Evolutionary conservation across 2,113 vertebrate species (phyloP), one percentile per base, ranked within the genome.

Genomic region (Anguilla japonica): DNA sequence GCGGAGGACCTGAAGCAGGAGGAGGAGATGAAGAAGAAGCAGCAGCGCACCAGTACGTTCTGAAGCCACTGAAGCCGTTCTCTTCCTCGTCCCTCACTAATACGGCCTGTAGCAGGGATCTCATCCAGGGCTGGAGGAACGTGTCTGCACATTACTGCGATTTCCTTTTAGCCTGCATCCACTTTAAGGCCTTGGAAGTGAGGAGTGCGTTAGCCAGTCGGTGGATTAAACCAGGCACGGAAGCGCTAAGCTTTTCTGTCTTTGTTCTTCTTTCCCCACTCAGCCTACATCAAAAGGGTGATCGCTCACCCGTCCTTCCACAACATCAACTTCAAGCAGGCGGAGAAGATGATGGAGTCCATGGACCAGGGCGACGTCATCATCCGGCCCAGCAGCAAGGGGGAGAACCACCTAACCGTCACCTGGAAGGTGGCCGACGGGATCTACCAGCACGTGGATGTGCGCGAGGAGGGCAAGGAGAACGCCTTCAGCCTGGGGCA

Each of bases 321-420:
- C 96, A 99, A 99, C 91, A 99, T 99, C 86, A 99, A 98, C 93
- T 99, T 99, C 93, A 99, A 98, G 94, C 98, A 99, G 95, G 98
- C 98, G 0, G 98, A 99, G 95, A 99, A 99, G 93, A 99, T 99
- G 98, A 99, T 99, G 98, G 98, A 99, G 93, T 96, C 97, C 18
- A 96, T 99, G 96, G 98, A 99, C 95, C 98, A 99, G 93, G 98
- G 98, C 50, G 98, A 99, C 29, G 95, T 99, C 89, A 97, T 99
- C 82, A 99, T 99, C 91, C 95, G 98, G 46, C 98, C 98, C 0
- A 99, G 98, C 93, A 99, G 98, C 94, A 99, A 99, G 89, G 98
- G 98, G 1, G 98, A 99, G 91, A 99, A 99, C 92, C 98, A 99
- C 80, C 94, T 99, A 53, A 99, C 98, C 0, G 98, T 99, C 91